These are phyloP conservation scores for Mya arenaria DNA, from an alignment of 1,140 invertebrate species.

Conservation along the genomic window DNA sequence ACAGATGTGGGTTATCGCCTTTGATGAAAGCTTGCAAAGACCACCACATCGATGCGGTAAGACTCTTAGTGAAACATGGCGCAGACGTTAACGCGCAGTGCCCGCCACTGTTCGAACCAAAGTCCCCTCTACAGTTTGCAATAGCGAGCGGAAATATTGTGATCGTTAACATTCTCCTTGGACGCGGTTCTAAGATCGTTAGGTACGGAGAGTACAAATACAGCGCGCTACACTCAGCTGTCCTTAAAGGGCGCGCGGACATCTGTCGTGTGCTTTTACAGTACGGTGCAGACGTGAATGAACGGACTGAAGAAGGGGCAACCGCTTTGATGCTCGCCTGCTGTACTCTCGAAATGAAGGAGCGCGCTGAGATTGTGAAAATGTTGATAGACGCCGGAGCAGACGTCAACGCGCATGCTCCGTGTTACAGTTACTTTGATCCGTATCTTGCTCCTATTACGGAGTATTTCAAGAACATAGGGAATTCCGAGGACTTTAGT, in stretches of 20 bases:
- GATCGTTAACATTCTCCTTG: conserved; percentile 90
- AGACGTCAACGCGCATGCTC: conserved; percentile 84
- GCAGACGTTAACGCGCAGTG: conserved; percentile 87
- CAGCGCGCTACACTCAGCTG: conserved; percentile 91
- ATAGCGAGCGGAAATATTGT: conserved; percentile 88
- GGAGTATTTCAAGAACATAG: conserved; percentile 91
- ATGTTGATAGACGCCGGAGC: conserved; percentile 82
- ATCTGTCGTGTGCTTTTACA: conserved; percentile 83
- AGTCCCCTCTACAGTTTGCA: conserved; percentile 93
- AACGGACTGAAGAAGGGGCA: conserved; percentile 86
- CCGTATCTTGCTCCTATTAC: conserved; percentile 87
- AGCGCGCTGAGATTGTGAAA: conserved; percentile 85
- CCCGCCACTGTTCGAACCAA: conserved; percentile 74
- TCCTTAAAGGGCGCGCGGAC: conserved; percentile 83
- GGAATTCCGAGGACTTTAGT: conserved; percentile 84
- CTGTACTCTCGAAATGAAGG: conserved; percentile 88
- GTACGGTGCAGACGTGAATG: conserved; percentile 85
- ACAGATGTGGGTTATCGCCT: conserved; percentile 89
- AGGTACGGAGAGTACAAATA: conserved; percentile 87
- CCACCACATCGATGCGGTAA: conserved; percentile 82
- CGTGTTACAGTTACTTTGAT: conserved; percentile 81
- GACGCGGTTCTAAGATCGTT: conserved; percentile 87
- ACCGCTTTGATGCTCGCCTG: conserved; percentile 93
- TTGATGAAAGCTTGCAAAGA: conserved; percentile 86
- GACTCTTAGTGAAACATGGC: conserved; percentile 90